Conservation (phyloP, 2,113 vertebrate genomes). For the Heterotilapia buettikoferi region DNA sequence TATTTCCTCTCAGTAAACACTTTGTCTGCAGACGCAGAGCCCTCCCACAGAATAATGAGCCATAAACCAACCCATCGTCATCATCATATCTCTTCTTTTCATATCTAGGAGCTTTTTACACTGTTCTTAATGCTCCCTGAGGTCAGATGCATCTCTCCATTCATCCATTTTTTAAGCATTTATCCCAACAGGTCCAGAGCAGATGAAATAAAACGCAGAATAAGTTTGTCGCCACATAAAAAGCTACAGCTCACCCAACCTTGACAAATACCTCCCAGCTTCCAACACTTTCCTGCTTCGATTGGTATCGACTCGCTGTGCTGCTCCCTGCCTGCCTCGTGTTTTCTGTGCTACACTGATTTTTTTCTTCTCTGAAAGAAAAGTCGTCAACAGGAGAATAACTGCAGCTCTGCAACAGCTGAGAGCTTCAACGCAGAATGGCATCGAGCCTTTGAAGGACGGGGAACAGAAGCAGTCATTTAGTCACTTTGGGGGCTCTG, state of each 20-base stretch:
- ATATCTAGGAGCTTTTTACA: not conserved
- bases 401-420: not conserved
- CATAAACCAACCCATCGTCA: not conserved
- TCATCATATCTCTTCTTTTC: not conserved
- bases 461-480: not conserved
- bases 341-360: not conserved
- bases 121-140: not conserved
- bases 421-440: not conserved
- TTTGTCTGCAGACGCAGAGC: not conserved
- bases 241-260: accelerated
- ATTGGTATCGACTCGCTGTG: not conserved
- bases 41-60: not conserved
- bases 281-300: not conserved
- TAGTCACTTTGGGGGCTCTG: not conserved
- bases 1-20: not conserved
- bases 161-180: not conserved
- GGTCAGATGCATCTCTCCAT: not conserved
- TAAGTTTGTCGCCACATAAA: not conserved
- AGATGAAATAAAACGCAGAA: not conserved
- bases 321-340: not conserved
- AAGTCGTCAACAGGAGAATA: not conserved
- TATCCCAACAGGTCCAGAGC: not conserved
- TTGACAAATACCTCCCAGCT: not conserved
- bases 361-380: not conserved
- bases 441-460: accelerated